Evolutionary conservation across 1,140 invertebrate species (phyloP).

Genomic region (Zaprionus camerounensis): DNA sequence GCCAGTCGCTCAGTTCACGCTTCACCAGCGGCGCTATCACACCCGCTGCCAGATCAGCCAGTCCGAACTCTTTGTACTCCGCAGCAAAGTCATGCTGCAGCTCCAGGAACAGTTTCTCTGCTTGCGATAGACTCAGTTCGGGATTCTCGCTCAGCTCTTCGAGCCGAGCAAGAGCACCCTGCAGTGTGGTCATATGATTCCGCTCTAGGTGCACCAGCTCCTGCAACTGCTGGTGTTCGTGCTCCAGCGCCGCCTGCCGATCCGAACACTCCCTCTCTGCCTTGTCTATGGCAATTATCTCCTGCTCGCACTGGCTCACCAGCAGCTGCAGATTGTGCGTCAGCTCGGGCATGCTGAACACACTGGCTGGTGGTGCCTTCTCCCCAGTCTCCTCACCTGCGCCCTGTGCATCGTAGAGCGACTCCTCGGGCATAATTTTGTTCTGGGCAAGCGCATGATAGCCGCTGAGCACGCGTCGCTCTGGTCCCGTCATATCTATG

Average conservation of each 20-base stretch:
- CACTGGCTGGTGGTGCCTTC: conserved; percentile 85
- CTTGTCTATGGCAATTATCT: conserved; percentile 95
- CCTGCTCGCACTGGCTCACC: conserved; percentile 96
- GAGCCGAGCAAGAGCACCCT: conserved; percentile 89
- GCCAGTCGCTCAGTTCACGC: conserved; percentile 89
- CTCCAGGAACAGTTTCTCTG: conserved; percentile 89
- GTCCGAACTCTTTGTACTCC: conserved; percentile 87
- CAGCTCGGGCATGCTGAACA: conserved; percentile 93
- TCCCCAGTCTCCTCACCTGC: conserved; percentile 84
- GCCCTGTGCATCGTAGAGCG: conserved; percentile 86
- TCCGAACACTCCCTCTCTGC: conserved; percentile 91
- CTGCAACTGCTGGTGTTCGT: conserved; percentile 90
- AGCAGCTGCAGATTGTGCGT: conserved; percentile 96
- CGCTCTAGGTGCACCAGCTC: conserved; percentile 91
- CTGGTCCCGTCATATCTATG: conserved; percentile 99
- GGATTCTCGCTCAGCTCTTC: conserved; percentile 87
- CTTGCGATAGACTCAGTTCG: conserved; percentile 89
- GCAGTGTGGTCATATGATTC: conserved; percentile 89
- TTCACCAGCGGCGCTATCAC: conserved; percentile 89
- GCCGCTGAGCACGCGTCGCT: conserved; percentile 96
- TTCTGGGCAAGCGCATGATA: conserved; percentile 93
- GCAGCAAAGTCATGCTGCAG: conserved; percentile 87
- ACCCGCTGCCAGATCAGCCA: conserved; percentile 88
- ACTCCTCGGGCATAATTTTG: conserved; percentile 86
- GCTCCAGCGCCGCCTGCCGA: conserved; percentile 90